phyloP scores from a whole-genome alignment of 2,113 vertebrate genomes.

The Cyphomyrus discorhynchus region DNA sequence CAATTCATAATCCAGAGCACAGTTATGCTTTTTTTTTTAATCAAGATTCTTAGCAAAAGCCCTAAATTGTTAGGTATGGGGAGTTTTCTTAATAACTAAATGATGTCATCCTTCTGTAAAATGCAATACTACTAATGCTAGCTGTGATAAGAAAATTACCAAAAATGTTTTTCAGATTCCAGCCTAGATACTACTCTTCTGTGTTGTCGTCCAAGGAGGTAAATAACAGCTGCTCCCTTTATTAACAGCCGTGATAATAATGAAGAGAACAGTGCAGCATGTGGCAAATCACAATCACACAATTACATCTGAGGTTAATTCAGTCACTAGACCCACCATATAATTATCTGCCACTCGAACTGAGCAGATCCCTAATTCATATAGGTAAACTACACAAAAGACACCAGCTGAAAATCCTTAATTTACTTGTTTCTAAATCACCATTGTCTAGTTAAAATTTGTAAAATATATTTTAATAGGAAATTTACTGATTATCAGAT shows the following conservation, averaged over 20 bases:
- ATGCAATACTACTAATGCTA: not conserved
- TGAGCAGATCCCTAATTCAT: not conserved
- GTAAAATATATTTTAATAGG: not conserved
- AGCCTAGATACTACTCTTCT: not conserved
- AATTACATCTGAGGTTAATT: too few relatives aligned
- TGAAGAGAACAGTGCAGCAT: not conserved
- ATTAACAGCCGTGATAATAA: not conserved
- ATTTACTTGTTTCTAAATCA: not conserved
- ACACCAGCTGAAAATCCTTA: not conserved
- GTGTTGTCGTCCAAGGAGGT: not conserved
- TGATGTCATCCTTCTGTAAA: not conserved
- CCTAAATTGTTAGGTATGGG: not conserved
- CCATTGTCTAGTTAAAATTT: not conserved
- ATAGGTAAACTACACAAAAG: not conserved
- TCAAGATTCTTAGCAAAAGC: not conserved
- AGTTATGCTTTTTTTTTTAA: not conserved
- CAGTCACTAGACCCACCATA: too few relatives aligned
- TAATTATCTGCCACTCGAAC: not conserved
- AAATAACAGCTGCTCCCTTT: not conserved
- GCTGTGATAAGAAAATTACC: not conserved
- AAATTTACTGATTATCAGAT: not conserved
- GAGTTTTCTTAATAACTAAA: not conserved
- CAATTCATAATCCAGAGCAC: not conserved
- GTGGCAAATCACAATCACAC: too few relatives aligned
- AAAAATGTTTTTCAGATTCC: not conserved